Percentiles rank a stretch among this genome's conserved stretches.
Conservation (phyloP, 2,888 invertebrate species). For the Coelopa pilipes region DNA sequence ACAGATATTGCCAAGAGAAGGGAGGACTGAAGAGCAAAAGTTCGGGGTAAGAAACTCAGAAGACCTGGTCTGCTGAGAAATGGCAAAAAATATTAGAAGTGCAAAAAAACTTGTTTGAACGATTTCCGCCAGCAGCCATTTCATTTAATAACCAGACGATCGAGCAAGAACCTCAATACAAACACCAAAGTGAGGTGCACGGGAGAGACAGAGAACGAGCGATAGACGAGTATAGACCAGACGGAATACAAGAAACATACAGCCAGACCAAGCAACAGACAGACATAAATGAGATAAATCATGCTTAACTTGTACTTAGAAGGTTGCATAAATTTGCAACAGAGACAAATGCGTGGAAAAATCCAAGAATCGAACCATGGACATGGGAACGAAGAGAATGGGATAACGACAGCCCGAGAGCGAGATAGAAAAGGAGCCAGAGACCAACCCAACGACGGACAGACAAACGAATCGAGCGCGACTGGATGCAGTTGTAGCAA, state of each 20-base stretch:
- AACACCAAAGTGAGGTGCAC: too few species aligned
- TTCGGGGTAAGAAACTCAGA: not conserved
- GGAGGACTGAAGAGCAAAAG: too few species aligned
- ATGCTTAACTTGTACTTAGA: conserved; percentile 31
- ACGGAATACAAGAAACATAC: too few species aligned
- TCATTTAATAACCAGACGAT: too few species aligned
- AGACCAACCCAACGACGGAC: not conserved
- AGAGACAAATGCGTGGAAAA: conserved; percentile 27
- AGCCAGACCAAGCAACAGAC: not conserved
- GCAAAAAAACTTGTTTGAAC: too few species aligned
- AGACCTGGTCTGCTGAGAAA: not conserved
- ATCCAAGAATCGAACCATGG: conserved; percentile 13
- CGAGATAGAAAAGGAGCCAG: not conserved
- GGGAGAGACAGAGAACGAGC: too few species aligned
- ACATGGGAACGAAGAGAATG: not conserved
- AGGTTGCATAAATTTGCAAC: conserved; percentile 33
- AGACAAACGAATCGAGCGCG: not conserved
- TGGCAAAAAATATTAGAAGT: not conserved
- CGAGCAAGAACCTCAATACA: too few species aligned
- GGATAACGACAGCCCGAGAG: not conserved
- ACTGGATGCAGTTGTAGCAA: not conserved
- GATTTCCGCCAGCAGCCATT: too few species aligned
- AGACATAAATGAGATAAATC: conserved; percentile 7
- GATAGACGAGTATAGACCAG: too few species aligned
- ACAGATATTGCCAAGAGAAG: too few species aligned